Evolutionary conservation across 2,113 vertebrate genomes (phyloP).

Genomic region (Notothenia coriiceps): DNA sequence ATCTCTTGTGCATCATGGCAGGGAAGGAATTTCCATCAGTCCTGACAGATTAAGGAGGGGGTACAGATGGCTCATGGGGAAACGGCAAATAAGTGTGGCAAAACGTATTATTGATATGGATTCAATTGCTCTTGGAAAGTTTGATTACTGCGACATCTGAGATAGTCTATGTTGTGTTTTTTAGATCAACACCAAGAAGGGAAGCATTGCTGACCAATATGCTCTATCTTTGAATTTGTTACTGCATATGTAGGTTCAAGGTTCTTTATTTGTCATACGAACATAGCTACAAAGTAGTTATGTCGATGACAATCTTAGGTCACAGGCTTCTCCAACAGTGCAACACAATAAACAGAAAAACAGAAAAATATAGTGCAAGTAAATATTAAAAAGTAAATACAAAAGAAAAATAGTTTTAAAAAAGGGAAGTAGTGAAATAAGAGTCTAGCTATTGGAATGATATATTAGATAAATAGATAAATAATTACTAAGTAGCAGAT

Average conservation of each 20-base stretch:
- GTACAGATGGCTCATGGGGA: slow-evolving; percentile 61
- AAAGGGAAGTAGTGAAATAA: no score
- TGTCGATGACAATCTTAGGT: no score
- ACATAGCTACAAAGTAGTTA: no score
- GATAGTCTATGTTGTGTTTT: neutral
- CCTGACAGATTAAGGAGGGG: slow-evolving; percentile 53
- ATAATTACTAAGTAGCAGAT: no score
- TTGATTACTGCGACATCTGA: slow-evolving; percentile 1
- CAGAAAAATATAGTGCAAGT: no score
- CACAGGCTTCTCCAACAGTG: no score
- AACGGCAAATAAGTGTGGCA: neutral
- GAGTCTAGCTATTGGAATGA: no score
- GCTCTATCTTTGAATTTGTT: neutral
- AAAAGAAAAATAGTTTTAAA: no score
- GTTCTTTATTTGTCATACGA: no score
- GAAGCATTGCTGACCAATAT: neutral
- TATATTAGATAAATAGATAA: no score
- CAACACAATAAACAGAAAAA: no score
- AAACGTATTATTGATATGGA: slow-evolving; percentile 22
- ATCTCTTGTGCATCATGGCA: slow-evolving; percentile 60
- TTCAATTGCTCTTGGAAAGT: slow-evolving; percentile 24
- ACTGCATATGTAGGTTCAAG: neutral
- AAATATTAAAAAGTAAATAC: no score
- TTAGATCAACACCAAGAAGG: neutral
- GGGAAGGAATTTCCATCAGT: slow-evolving; percentile 63